Evolutionary conservation across 2,888 invertebrate genomes (phyloP).

Genomic region (Pemphredon lugubris): DNA sequence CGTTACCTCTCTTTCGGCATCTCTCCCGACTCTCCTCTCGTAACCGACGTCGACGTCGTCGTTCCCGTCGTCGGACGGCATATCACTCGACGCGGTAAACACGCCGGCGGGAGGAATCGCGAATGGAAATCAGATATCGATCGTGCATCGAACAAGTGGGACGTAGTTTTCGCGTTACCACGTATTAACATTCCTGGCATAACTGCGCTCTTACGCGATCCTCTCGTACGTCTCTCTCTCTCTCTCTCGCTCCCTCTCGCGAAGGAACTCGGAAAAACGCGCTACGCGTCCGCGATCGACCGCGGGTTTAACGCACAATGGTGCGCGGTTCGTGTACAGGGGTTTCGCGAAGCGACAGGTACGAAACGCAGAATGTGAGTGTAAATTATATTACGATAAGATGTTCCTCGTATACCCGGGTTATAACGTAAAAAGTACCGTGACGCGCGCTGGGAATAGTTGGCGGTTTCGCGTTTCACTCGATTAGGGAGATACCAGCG

Average conservation of each 20-base stretch:
- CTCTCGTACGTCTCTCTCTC: constrained; percentile 3
- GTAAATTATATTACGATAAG: constrained; percentile 5
- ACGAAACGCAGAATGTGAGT: background rate
- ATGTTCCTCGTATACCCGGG: background rate
- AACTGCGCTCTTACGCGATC: constrained; percentile 16
- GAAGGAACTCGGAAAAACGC: background rate
- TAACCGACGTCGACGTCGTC: no score
- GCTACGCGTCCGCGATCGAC: background rate
- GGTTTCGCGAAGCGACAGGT: background rate
- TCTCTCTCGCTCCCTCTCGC: background rate
- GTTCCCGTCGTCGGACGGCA: no score
- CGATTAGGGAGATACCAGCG: background rate
- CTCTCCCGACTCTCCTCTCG: background rate
- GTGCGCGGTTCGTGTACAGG: background rate
- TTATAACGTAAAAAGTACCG: no score
- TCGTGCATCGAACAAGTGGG: background rate
- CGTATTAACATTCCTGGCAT: constrained; percentile 45
- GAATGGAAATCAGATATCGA: constrained; percentile 1
- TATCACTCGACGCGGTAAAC: no score
- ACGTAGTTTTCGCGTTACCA: constrained; percentile 13
- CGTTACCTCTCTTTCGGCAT: background rate
- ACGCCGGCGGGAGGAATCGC: no score
- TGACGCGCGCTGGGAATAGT: background rate
- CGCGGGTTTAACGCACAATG: no score
- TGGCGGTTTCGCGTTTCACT: background rate